Conservation (phyloP, 2,888 invertebrate genomes). For the Pseudoips prasinana region DNA sequence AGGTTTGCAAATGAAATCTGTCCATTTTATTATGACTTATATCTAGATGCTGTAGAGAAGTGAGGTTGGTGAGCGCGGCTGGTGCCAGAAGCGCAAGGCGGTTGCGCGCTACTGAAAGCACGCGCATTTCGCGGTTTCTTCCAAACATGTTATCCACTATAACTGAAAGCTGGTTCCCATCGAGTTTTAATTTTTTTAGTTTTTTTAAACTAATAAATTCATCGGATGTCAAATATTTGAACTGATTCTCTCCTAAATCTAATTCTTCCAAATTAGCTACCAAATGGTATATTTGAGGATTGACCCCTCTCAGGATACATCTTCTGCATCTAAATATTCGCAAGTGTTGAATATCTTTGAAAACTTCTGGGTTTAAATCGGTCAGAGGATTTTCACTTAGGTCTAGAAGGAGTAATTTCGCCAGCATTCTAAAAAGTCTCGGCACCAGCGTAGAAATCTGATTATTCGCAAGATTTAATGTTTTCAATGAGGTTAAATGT, state of each 20-base stretch:
- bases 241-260: constrained; percentile 89
- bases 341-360: constrained; percentile 88
- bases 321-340: constrained; percentile 86
- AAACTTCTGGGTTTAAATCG: constrained; percentile 89
- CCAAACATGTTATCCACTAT: constrained; percentile 87
- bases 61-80: constrained; percentile 87
- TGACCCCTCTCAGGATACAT: constrained; percentile 87
- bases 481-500: constrained; percentile 86
- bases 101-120: constrained; percentile 85
- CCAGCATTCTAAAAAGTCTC: constrained; percentile 87
- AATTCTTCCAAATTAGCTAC: constrained; percentile 87
- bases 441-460: constrained; percentile 86
- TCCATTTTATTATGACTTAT: constrained; percentile 89
- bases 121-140: constrained; percentile 76
- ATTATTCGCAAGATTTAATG: constrained; percentile 85
- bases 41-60: constrained; percentile 86
- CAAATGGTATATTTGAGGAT: constrained; percentile 90
- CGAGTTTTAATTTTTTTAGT: constrained; percentile 84
- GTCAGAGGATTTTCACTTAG: constrained; percentile 88
- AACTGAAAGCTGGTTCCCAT: constrained; percentile 90
- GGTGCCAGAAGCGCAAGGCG: constrained; percentile 88
- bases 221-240: constrained; percentile 87
- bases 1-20: constrained; percentile 83
- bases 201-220: constrained; percentile 87
- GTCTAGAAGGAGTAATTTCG: constrained; percentile 86